These are phyloP conservation scores for Caranx ignobilis DNA, from an alignment of 2,113 vertebrate genomes.

Conservation along the genomic window DNA sequence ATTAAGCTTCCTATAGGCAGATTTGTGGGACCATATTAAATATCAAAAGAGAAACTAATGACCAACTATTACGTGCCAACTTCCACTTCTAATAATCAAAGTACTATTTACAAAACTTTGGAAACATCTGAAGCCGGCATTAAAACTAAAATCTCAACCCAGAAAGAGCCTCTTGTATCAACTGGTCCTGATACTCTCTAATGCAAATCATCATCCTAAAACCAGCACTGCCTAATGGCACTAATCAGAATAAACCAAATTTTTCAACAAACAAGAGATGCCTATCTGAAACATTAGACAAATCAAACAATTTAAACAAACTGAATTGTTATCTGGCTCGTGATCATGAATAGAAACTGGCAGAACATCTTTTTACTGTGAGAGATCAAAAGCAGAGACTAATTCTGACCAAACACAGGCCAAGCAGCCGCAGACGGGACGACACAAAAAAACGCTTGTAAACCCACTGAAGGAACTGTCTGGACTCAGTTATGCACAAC, in stretches of 20 bases:
- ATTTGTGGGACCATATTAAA: not conserved
- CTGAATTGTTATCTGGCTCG: slow-evolving; percentile 33
- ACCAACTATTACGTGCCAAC: not conserved
- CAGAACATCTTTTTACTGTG: slow-evolving; percentile 23
- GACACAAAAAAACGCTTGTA: not conserved
- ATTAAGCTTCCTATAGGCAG: not conserved
- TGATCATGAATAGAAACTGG: slow-evolving; percentile 45
- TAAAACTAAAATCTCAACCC: not conserved
- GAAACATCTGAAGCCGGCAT: slow-evolving; percentile 7
- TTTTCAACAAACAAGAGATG: slow-evolving; percentile 46
- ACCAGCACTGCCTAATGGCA: not conserved
- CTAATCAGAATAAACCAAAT: slow-evolving; percentile 39
- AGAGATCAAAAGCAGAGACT: slow-evolving; percentile 49
- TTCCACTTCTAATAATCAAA: slow-evolving; percentile 2
- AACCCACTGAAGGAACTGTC: not conserved
- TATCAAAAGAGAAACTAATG: not conserved
- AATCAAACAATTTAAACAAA: slow-evolving; percentile 48
- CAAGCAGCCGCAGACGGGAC: slow-evolving; percentile 14
- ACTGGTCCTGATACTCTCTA: not conserved
- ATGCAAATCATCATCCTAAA: slow-evolving; percentile 44
- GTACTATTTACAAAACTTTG: not conserved
- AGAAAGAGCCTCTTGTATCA: slow-evolving; percentile 1
- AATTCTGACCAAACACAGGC: slow-evolving; percentile 44
- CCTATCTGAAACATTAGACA: slow-evolving; percentile 50
- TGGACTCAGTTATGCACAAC: not conserved